phyloP scores from a whole-genome alignment of 2,888 invertebrate species.

The Drosophila prolongata region DNA sequence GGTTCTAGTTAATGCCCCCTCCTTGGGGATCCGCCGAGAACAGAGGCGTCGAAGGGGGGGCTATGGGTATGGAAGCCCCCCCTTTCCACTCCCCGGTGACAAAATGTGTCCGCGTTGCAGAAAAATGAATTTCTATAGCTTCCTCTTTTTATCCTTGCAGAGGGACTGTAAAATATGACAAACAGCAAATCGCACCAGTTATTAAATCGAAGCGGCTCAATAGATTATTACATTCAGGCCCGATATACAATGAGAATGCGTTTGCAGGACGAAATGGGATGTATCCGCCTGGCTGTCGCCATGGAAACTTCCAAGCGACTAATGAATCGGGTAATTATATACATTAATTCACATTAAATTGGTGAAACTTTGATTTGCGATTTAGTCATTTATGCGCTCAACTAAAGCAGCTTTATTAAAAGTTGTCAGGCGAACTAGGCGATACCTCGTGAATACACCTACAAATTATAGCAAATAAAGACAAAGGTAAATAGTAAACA shows the following conservation, averaged over 20 bases:
- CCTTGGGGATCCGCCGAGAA: neutral
- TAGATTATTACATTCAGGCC: constrained; percentile 74
- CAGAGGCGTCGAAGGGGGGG: too few relatives aligned
- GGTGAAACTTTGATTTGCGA: neutral
- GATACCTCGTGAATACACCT: neutral
- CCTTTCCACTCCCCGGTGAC: constrained; percentile 5
- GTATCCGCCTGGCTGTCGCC: constrained; percentile 20
- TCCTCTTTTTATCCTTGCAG: constrained; percentile 22
- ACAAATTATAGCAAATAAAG: too few relatives aligned
- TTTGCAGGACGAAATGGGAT: neutral
- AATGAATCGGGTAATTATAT: constrained; percentile 14
- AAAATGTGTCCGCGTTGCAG: constrained; percentile 50
- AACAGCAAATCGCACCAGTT: constrained; percentile 66
- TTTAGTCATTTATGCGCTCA: neutral
- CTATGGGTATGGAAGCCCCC: neutral
- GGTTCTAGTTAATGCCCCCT: constrained; percentile 39
- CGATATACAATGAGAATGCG: constrained; percentile 24
- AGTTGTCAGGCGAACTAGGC: neutral
- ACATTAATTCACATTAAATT: constrained; percentile 3
- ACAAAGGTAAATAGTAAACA: too few relatives aligned
- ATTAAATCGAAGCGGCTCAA: constrained; percentile 74
- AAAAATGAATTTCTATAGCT: constrained; percentile 54
- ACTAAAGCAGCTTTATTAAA: neutral
- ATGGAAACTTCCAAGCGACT: constrained; percentile 16
- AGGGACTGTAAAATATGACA: constrained; percentile 64